Evolutionary conservation across 2,797 vertebrate genomes (phyloP).

Genomic region (Poecilia gillii): DNA sequence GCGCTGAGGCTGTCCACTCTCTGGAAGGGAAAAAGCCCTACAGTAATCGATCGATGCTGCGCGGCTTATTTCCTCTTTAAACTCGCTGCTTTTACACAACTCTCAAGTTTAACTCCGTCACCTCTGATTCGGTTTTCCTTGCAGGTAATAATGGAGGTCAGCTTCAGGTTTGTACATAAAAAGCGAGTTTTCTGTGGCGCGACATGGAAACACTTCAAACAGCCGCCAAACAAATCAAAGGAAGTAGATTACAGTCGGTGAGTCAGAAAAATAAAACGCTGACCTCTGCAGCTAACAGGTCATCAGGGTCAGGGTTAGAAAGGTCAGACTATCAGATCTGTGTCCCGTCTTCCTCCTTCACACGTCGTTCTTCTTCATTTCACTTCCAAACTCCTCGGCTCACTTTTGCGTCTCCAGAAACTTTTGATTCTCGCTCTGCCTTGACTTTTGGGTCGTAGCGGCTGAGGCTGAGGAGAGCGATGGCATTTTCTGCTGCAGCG

Average conservation of each 20-base stretch:
- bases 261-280: constrained; percentile 10
- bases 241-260: constrained; percentile 26
- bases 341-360: constrained; percentile 11
- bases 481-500: constrained; percentile 19
- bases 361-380: constrained; percentile 20
- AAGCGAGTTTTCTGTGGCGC: constrained; percentile 17
- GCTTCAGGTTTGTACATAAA: constrained; percentile 27
- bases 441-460: constrained; percentile 11
- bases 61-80: constrained; percentile 35
- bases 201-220: constrained; percentile 37
- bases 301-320: background rate
- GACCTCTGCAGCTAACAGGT: constrained; percentile 2
- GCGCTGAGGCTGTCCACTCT: constrained; percentile 35
- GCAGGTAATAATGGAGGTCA: constrained; percentile 51
- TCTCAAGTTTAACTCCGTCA: constrained; percentile 6
- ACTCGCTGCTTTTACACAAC: constrained; percentile 15
- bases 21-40: background rate
- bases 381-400: background rate
- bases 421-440: background rate
- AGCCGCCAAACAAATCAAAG: constrained; percentile 19
- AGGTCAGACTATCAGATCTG: constrained; percentile 8
- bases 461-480: background rate
- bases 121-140: background rate
- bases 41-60: constrained; percentile 38
- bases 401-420: background rate